These are phyloP conservation scores for Pentalonia nigronervosa DNA, from an alignment of 1,140 invertebrate genomes.

Conservation along the genomic window DNA sequence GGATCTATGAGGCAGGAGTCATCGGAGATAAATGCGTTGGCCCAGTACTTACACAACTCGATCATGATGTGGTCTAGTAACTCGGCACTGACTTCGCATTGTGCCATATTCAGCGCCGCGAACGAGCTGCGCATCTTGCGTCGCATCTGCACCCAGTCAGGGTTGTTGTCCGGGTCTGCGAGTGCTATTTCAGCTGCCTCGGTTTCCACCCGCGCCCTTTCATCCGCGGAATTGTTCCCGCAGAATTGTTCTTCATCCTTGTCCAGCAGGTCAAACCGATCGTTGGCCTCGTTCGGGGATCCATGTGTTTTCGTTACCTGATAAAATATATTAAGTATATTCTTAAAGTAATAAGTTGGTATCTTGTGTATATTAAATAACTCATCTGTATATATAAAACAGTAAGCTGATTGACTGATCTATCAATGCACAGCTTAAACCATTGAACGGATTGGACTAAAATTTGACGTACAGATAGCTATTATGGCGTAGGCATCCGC, in stretches of 20 bases:
- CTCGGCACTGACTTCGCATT: neutral
- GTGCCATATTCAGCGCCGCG: neutral
- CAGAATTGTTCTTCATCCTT: neutral
- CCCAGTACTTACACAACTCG: constrained; percentile 38
- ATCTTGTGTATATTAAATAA: neutral
- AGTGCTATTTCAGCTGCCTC: constrained; percentile 4
- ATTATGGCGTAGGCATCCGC: too few relatives aligned
- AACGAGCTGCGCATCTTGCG: constrained; percentile 33
- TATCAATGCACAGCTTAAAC: too few relatives aligned
- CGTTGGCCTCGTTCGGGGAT: neutral
- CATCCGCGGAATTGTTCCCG: neutral
- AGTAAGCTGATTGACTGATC: too few relatives aligned
- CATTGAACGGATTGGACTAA: too few relatives aligned
- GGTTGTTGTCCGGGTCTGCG: constrained; percentile 38
- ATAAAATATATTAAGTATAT: too few relatives aligned
- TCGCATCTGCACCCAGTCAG: constrained; percentile 33
- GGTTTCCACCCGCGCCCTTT: neutral
- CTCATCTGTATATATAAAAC: too few relatives aligned
- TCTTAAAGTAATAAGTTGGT: too few relatives aligned
- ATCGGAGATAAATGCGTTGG: neutral
- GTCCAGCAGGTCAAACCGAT: neutral
- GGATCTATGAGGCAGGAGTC: neutral
- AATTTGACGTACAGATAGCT: too few relatives aligned
- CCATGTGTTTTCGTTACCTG: neutral
- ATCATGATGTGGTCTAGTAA: constrained; percentile 20